These are phyloP conservation scores for Zaprionus africanus DNA, from an alignment of 1,140 invertebrate genomes.

Conservation along the genomic window DNA sequence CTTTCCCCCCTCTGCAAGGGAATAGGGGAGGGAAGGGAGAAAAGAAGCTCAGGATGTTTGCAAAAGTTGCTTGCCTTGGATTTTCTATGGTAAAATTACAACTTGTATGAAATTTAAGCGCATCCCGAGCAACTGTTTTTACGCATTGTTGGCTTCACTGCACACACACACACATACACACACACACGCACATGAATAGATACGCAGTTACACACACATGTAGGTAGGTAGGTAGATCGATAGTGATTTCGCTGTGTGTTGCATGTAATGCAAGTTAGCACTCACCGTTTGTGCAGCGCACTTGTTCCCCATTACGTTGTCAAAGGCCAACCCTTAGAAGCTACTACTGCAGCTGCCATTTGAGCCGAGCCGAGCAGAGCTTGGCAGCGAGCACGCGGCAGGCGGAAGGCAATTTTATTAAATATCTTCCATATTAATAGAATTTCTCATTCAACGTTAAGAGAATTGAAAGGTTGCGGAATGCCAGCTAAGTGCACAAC, in stretches of 20 bases:
- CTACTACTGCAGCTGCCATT: constrained; percentile 5
- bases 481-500: background rate
- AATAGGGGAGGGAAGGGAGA: too few relatives aligned
- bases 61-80: constrained; percentile 3
- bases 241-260: constrained; percentile 22
- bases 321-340: constrained; percentile 9
- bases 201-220: background rate
- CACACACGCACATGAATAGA: background rate
- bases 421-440: background rate
- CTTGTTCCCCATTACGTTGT: constrained; percentile 11
- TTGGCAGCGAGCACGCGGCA: background rate
- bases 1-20: background rate
- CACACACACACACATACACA: background rate
- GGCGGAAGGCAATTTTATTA: constrained; percentile 7
- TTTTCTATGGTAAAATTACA: constrained; percentile 9
- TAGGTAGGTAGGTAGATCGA: constrained; percentile 17
- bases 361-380: background rate
- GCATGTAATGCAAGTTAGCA: constrained; percentile 16
- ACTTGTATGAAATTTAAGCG: constrained; percentile 19
- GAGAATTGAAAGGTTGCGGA: background rate
- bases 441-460: background rate
- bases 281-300: constrained; percentile 22
- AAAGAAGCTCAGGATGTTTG: background rate
- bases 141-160: constrained; percentile 4
- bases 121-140: background rate